These are phyloP conservation scores for Ormyrus thymus DNA, from an alignment of 2,888 invertebrate genomes.

Conservation along the genomic window DNA sequence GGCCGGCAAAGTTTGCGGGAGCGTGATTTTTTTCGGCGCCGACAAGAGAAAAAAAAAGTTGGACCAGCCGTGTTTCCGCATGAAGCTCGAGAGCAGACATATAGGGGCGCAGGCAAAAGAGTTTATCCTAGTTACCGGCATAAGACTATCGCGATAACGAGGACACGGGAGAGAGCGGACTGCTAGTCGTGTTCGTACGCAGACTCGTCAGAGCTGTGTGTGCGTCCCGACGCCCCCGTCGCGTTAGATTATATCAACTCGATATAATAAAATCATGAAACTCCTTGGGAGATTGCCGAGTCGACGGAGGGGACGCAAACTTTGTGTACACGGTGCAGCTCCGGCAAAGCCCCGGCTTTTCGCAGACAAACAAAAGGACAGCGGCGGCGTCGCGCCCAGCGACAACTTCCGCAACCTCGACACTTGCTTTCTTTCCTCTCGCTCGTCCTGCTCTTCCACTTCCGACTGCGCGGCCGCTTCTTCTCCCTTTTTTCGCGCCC, in stretches of 20 bases:
- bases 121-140: slow-evolving; percentile 16
- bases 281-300: background rate
- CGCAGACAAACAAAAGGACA: slow-evolving; percentile 45
- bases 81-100: background rate
- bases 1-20: too few relatives aligned
- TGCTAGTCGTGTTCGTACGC: background rate
- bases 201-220: too few relatives aligned
- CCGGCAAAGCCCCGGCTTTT: slow-evolving; percentile 42
- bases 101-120: background rate
- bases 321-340: background rate
- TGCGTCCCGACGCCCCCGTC: too few relatives aligned
- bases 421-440: slow-evolving; percentile 7
- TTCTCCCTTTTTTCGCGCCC: background rate
- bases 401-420: slow-evolving; percentile 8
- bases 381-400: background rate
- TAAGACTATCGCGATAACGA: slow-evolving; percentile 25
- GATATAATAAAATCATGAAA: slow-evolving; percentile 50
- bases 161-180: background rate
- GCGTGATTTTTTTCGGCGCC: background rate
- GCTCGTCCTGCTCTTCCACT: background rate
- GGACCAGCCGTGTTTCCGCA: background rate
- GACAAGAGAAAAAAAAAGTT: background rate
- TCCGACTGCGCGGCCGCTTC: background rate
- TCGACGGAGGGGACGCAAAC: background rate
- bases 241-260: slow-evolving; percentile 27